A percentile compares a stretch with the other conserved stretches of the same genome.
phyloP scores from a whole-genome alignment of 2,113 vertebrate genomes.

The Oceanites oceanicus region DNA sequence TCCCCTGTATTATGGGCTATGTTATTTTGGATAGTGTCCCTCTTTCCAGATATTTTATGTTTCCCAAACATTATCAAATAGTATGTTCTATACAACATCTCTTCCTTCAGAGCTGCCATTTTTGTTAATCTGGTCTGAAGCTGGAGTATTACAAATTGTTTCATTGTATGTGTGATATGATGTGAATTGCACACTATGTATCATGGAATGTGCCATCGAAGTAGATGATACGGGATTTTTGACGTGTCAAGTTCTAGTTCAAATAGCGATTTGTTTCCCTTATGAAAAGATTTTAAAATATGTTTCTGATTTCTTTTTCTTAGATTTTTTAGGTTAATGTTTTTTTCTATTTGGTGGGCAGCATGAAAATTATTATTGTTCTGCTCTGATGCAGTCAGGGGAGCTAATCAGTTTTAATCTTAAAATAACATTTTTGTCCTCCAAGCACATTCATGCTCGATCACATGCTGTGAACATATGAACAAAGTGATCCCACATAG shows the following conservation, averaged over 20 bases:
- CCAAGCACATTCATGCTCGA: neutral
- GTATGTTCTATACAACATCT: neutral
- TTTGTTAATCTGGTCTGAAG: neutral
- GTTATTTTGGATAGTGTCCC: neutral
- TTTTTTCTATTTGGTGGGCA: neutral
- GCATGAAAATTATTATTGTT: neutral
- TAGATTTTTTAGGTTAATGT: neutral
- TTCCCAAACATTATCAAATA: neutral
- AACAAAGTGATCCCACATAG: neutral
- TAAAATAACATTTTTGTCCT: conserved; percentile 29
- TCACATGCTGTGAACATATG: neutral
- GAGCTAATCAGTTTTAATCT: conserved; percentile 27
- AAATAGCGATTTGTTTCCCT: neutral
- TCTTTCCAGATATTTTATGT: neutral
- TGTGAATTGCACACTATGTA: neutral
- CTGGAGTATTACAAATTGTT: neutral
- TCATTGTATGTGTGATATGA: neutral
- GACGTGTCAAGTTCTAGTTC: neutral
- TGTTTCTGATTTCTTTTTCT: neutral
- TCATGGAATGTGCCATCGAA: neutral
- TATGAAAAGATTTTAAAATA: neutral
- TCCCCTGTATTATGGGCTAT: neutral
- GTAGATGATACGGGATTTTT: neutral
- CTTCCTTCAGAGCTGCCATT: neutral
- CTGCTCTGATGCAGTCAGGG: neutral